Conservation (phyloP, 2,888 invertebrate genomes). For the Caenorhabditis sp. region DNA sequence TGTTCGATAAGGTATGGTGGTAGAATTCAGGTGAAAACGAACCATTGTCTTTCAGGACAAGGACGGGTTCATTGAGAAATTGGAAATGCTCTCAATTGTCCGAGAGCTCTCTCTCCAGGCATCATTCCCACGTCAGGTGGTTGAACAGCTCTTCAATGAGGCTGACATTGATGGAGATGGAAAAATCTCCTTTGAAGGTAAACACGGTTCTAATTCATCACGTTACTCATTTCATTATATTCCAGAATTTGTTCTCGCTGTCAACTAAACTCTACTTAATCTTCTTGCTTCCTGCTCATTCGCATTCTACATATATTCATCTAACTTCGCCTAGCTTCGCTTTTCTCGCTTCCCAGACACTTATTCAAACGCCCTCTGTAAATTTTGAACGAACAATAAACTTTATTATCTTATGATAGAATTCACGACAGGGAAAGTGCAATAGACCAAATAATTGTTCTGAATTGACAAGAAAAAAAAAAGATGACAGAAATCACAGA, state of each 20-base stretch:
- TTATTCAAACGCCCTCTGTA: background rate
- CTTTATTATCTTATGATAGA: background rate
- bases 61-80: slow-evolving; percentile 81
- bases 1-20: slow-evolving; percentile 79
- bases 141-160: slow-evolving; percentile 81
- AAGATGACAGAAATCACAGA: slow-evolving; percentile 37
- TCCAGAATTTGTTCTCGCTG: slow-evolving; percentile 81
- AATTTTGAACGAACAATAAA: slow-evolving; percentile 1
- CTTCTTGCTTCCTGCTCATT: slow-evolving; percentile 46
- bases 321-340: slow-evolving; percentile 6
- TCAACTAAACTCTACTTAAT: slow-evolving; percentile 72
- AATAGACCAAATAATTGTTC: background rate
- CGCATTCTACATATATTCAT: slow-evolving; percentile 32
- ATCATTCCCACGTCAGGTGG: slow-evolving; percentile 78
- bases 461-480: slow-evolving; percentile 13
- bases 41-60: slow-evolving; percentile 76
- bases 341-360: background rate
- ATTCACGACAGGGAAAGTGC: background rate
- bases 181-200: slow-evolving; percentile 82
- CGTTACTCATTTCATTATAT: background rate
- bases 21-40: background rate
- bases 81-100: slow-evolving; percentile 81
- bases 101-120: slow-evolving; percentile 77
- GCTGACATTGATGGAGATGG: slow-evolving; percentile 82
- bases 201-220: background rate